A percentile compares a stretch with the other conserved stretches of the same genome.
phyloP scores from a whole-genome alignment of 1,140 invertebrate species.

The Drosophila albomicans region DNA sequence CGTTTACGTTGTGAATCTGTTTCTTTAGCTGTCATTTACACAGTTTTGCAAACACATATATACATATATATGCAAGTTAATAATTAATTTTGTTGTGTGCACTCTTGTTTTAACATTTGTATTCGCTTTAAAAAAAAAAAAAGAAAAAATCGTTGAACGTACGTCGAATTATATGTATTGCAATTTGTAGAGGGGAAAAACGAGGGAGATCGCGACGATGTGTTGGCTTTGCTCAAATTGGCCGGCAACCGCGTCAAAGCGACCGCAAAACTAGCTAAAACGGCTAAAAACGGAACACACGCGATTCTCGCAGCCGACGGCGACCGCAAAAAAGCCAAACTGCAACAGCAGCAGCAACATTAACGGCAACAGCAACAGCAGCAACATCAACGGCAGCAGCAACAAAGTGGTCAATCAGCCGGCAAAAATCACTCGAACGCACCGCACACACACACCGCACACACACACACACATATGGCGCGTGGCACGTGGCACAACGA shows the following conservation, averaged over 20 bases:
- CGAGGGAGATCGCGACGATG: background rate
- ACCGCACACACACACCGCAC: background rate
- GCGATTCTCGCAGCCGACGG: conserved; percentile 14
- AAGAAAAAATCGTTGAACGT: background rate
- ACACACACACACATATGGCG: conserved; percentile 27
- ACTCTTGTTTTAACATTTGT: background rate
- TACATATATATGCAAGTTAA: conserved; percentile 2
- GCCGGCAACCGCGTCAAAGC: conserved; percentile 72
- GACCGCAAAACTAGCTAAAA: conserved; percentile 77
- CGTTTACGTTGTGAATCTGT: conserved; percentile 10
- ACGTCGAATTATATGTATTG: background rate
- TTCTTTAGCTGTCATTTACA: conserved; percentile 31
- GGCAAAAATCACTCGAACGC: conserved; percentile 51
- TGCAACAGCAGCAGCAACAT: conserved; percentile 11
- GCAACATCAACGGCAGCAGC: background rate
- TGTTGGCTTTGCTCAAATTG: conserved; percentile 48
- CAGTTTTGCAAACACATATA: conserved; percentile 23
- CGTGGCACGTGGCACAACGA: conserved; percentile 24
- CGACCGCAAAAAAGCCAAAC: conserved; percentile 43
- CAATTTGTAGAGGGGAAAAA: background rate
- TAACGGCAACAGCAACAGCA: conserved; percentile 11
- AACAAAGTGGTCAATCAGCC: conserved; percentile 51
- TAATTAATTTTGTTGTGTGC: conserved; percentile 6
- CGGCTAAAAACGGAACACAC: conserved; percentile 38
- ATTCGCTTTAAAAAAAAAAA: conserved; percentile 5